Evolutionary conservation across 2,888 invertebrate species (phyloP), one percentile per base, ranked within the genome.

Genomic region (Antitype chi): DNA sequence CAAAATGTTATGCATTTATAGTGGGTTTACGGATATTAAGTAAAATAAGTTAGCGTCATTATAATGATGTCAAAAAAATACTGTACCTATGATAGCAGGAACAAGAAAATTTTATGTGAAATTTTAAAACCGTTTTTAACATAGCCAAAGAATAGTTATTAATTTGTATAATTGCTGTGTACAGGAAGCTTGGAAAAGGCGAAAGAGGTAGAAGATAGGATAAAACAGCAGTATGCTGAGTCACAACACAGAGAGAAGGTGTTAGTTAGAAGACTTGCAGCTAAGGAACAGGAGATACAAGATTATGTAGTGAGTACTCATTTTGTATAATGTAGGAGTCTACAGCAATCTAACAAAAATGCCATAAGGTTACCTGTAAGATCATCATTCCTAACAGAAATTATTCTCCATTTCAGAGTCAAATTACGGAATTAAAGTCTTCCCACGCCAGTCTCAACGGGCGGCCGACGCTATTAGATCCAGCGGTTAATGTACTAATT

Each of bases 251-350:
- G 99, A 90, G 99, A 99, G 95, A 99, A 99, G 95, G 98, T 99
- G 85, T 97, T 99, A 89, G 98, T 99, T 89, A 98, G 99, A 91
- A 97, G 99, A 91, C 97, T 99, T 87, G 98, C 99, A 81, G 98
- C 98, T 86, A 99, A 99, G 96, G 99, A 99, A 94, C 99, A 99
- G 95, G 99, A 99, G 97, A 98, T 99, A 94, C 99, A 99, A 96
- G 99, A 99, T 96, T 99, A 98, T 97, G 98, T 98, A 97, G 99
- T 99, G 97, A 97, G 98, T 93, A 84, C 25, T 70, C 3, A 63
- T 17, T 64, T 63, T 52, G 43, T 64, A n/a, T 15, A 57, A 3
- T 60, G 28, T 52, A n/a, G n/a, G 55, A 60, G 13, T 17, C 7
- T 57, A 60, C 28, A 57, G 15, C 43, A 28, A 53, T 53, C 47